Percentiles rank a stretch among this genome's conserved stretches.
Conservation (phyloP, 2,797 vertebrate species). For the Phataginus tetradactyla region DNA sequence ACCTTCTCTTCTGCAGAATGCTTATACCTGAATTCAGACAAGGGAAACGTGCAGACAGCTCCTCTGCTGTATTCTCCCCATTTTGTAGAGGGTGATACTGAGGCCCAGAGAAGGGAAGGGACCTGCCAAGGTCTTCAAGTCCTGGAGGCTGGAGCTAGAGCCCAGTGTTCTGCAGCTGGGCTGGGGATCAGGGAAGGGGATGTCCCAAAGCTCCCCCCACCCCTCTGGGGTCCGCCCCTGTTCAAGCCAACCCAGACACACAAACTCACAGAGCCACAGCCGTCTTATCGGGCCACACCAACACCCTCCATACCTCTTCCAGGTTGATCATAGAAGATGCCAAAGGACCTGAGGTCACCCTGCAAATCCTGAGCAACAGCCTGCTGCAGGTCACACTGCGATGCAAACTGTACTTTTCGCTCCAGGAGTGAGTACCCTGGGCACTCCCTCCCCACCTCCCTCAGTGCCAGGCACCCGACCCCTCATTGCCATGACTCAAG, state of each 20-base stretch:
- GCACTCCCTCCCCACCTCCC: too few relatives aligned
- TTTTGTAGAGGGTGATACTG: not conserved
- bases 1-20: not conserved
- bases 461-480: not conserved
- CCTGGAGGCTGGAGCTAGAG: not conserved
- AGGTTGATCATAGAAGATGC: conserved; percentile 66
- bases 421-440: conserved; percentile 9
- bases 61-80: not conserved
- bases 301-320: not conserved
- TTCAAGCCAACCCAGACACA: not conserved
- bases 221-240: not conserved
- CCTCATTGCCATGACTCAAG: not conserved
- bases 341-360: conserved; percentile 31
- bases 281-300: not conserved
- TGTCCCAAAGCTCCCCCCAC: not conserved
- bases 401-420: conserved; percentile 41
- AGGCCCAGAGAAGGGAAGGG: not conserved
- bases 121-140: not conserved
- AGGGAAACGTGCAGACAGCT: not conserved
- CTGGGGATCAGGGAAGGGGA: not conserved
- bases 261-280: not conserved
- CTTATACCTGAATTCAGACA: not conserved
- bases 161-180: not conserved
- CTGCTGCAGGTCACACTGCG: conserved; percentile 44
- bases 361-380: conserved; percentile 35